Percentiles rank a stretch among this genome's conserved stretches.
Evolutionary conservation across 2,888 invertebrate species (phyloP).

Genomic region (Scaptomyza flava): DNA sequence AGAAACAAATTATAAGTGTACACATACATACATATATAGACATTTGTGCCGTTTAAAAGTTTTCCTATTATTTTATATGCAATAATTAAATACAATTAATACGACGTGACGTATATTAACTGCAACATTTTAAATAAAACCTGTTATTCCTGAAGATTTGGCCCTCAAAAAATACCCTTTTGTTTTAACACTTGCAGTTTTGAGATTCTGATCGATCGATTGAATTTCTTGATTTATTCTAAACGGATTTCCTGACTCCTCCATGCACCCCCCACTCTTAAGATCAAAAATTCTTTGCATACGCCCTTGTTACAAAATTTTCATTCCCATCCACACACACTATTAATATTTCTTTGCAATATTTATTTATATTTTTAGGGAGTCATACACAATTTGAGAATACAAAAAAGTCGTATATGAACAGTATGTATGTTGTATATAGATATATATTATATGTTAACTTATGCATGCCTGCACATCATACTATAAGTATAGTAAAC

Average conservation of each 20-base stretch:
- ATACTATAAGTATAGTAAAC: constrained; percentile 4
- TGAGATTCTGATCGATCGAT: too few species aligned
- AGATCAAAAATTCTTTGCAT: neutral
- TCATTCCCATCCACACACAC: neutral
- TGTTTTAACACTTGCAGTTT: too few species aligned
- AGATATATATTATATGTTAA: neutral
- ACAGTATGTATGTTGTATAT: constrained; percentile 4
- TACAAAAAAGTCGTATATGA: neutral
- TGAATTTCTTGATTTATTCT: neutral
- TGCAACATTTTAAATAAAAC: too few species aligned
- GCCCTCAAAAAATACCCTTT: too few species aligned
- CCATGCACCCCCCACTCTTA: neutral
- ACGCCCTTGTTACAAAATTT: constrained; percentile 11
- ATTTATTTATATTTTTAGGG: constrained; percentile 17
- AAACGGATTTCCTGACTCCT: too few species aligned
- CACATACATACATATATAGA: constrained; percentile 1
- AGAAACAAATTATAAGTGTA: neutral
- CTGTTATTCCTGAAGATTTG: neutral
- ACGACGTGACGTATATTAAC: too few species aligned
- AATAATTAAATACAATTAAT: too few species aligned
- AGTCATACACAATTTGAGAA: constrained; percentile 9
- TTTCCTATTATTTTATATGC: neutral
- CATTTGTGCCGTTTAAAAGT: neutral
- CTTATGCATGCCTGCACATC: constrained; percentile 11
- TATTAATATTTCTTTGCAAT: constrained; percentile 16